Evolutionary conservation across 2,888 invertebrate species (phyloP).

Genomic region (Mechanitis messenoides): DNA sequence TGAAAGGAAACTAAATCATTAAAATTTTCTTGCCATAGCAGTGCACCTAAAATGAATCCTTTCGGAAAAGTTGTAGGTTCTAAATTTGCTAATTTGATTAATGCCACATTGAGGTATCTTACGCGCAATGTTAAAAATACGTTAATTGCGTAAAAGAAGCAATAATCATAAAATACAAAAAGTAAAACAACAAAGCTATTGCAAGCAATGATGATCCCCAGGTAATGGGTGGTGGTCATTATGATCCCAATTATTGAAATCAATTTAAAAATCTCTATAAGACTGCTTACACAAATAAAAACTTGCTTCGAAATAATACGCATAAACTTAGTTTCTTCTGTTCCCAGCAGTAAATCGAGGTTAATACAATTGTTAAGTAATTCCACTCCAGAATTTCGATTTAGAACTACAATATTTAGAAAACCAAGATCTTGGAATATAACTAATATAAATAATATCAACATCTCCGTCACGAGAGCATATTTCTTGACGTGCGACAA

Average conservation of each 20-base stretch:
- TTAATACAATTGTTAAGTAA: conserved; percentile 3
- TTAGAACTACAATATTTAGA: neutral
- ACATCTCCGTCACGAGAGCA: neutral
- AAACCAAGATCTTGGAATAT: neutral
- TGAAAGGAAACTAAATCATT: conserved; percentile 1
- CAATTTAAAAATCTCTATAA: neutral
- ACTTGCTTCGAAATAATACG: neutral
- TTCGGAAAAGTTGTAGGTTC: neutral
- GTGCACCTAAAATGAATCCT: neutral
- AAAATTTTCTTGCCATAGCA: neutral
- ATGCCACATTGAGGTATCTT: neutral
- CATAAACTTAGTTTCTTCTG: neutral
- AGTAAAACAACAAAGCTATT: neutral
- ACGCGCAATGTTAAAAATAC: conserved; percentile 2
- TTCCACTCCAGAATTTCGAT: conserved; percentile 1
- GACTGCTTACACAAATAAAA: neutral
- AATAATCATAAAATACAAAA: neutral
- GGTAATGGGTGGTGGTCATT: neutral
- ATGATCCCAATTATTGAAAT: neutral
- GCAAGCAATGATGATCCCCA: neutral
- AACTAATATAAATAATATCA: neutral
- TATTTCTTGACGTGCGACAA: neutral
- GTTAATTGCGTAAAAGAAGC: neutral
- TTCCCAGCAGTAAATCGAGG: neutral
- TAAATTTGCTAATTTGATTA: neutral